Evolutionary conservation across 2,797 vertebrate species (phyloP).

Genomic region (Pantherophis alleghaniensis): DNA sequence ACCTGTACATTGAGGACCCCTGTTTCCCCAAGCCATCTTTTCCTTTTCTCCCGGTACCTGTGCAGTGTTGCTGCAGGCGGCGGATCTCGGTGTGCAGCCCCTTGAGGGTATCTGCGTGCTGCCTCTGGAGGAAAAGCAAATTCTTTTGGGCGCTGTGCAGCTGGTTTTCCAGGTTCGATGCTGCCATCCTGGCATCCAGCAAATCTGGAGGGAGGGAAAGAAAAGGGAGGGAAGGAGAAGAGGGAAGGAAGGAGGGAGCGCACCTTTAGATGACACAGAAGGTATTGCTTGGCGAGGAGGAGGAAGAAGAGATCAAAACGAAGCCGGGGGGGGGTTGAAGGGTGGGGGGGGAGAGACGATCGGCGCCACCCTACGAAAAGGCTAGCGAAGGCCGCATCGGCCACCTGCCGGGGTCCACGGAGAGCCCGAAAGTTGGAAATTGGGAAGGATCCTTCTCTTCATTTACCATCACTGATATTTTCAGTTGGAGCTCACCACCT

Average conservation of each 20-base stretch:
- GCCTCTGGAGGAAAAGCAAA: conserved; percentile 94
- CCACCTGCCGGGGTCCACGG: too few species aligned
- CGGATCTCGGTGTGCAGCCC: conserved; percentile 92
- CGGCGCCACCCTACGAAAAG: not conserved
- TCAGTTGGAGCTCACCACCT: not conserved
- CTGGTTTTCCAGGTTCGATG: conserved; percentile 92
- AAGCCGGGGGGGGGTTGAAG: too few species aligned
- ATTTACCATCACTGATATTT: not conserved
- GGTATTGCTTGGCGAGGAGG: not conserved
- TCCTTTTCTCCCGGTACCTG: conserved; percentile 73
- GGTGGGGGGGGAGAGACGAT: not conserved
- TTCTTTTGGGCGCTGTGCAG: conserved; percentile 97
- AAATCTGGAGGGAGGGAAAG: conserved; percentile 43
- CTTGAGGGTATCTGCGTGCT: conserved; percentile 89
- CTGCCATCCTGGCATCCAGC: conserved; percentile 80
- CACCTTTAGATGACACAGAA: too few species aligned
- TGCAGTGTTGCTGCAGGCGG: conserved; percentile 95
- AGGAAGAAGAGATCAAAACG: too few species aligned
- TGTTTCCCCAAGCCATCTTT: too few species aligned
- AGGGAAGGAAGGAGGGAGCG: not conserved
- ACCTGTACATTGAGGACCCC: too few species aligned
- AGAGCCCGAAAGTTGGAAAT: not conserved
- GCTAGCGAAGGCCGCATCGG: not conserved
- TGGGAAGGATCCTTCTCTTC: not conserved
- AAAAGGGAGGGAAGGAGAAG: not conserved